These are phyloP conservation scores for Darevskia mixta DNA, from an alignment of 2,797 vertebrate species.

Conservation along the genomic window DNA sequence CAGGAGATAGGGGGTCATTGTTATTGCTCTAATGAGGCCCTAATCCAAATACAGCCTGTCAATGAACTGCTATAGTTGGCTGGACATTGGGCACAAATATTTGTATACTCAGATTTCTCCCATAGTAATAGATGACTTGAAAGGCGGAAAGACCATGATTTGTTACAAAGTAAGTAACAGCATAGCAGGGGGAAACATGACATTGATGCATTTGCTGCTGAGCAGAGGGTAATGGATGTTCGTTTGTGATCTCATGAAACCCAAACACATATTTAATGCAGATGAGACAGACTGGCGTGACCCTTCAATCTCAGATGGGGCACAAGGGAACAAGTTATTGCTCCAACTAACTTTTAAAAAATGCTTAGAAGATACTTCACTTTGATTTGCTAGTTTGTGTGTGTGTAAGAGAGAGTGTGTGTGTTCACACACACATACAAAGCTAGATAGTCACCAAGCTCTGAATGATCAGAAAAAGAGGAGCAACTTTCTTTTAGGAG, in stretches of 20 bases:
- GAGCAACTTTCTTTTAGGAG: not conserved
- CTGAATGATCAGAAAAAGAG: not conserved
- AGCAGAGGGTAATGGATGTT: constrained; percentile 6
- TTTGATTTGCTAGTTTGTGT: not conserved
- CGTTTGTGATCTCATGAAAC: constrained; percentile 25
- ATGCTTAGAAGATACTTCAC: not conserved
- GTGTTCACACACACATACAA: too few relatives aligned
- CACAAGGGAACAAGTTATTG: constrained; percentile 1
- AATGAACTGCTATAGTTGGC: constrained; percentile 9
- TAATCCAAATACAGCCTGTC: not conserved
- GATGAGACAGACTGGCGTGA: accelerated
- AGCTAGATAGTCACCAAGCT: not conserved
- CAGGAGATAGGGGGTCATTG: not conserved
- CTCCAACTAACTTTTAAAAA: constrained; percentile 6
- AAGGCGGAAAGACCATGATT: constrained; percentile 23
- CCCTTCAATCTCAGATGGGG: not conserved
- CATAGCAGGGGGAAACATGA: constrained; percentile 6
- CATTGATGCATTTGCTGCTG: not conserved
- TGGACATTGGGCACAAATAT: constrained; percentile 29
- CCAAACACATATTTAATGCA: constrained; percentile 42
- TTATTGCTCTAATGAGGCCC: not conserved
- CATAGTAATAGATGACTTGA: not conserved
- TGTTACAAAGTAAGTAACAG: constrained; percentile 33
- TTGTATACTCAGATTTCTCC: constrained; percentile 17
- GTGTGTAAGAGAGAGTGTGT: not conserved